A percentile compares a stretch with the other conserved stretches of the same genome.
phyloP scores from a whole-genome alignment of 2,888 invertebrate genomes.

The Ctena decussata region DNA sequence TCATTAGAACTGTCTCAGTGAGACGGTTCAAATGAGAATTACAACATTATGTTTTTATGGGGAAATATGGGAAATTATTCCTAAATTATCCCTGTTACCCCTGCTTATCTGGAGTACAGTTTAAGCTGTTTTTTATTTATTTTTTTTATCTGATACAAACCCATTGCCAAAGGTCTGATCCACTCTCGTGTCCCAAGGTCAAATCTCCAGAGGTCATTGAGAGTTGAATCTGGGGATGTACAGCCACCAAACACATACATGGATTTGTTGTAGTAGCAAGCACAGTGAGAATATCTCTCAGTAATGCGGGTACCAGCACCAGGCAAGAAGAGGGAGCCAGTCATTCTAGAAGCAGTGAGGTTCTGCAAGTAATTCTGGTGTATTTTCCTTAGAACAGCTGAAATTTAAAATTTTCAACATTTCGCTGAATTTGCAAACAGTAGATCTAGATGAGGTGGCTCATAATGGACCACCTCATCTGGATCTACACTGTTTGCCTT shows the following conservation, averaged over 20 bases:
- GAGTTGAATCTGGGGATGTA: conserved; percentile 96
- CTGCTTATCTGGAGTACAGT: too few species aligned
- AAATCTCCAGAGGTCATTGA: conserved; percentile 98
- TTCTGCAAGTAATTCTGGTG: conserved; percentile 92
- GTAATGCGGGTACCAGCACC: conserved; percentile 92
- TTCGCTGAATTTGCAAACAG: too few species aligned
- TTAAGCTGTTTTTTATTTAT: too few species aligned
- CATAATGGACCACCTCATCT: too few species aligned
- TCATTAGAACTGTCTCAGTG: too few species aligned
- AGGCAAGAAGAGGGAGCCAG: conserved; percentile 72
- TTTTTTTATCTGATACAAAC: too few species aligned
- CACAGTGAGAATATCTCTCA: conserved; percentile 96
- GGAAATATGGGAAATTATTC: too few species aligned
- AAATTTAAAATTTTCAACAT: conserved; percentile 70
- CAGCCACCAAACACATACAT: conserved; percentile 99
- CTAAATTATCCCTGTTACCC: too few species aligned
- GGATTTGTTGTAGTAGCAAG: conserved; percentile 89
- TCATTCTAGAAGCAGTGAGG: conserved; percentile 86
- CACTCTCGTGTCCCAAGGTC: conserved; percentile 95
- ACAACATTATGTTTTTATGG: too few species aligned
- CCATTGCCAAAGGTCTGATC: conserved; percentile 89
- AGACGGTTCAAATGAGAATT: too few species aligned
- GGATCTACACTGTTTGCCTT: too few species aligned
- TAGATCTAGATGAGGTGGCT: too few species aligned
- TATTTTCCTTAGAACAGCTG: conserved; percentile 93